Percentiles rank a stretch among this genome's conserved stretches.
These are phyloP conservation scores for Halotydeus destructor DNA, from an alignment of 1,140 invertebrate genomes.

Conservation along the genomic window DNA sequence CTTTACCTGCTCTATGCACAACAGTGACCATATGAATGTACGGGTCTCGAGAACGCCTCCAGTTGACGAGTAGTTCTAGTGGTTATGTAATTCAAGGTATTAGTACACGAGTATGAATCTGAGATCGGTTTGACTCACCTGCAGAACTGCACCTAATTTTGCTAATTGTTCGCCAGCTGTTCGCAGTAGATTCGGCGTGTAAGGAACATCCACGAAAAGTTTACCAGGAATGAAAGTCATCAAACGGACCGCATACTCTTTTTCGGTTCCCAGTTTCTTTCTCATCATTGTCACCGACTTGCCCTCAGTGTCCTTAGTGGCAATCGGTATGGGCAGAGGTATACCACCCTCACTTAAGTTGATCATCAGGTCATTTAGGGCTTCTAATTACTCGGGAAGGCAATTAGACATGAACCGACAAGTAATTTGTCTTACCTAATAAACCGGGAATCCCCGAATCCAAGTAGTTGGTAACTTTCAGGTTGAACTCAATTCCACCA, in stretches of 20 bases:
- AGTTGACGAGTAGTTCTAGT: not conserved
- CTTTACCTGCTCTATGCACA: not conserved
- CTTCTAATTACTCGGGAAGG: constrained; percentile 2
- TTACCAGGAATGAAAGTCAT: constrained; percentile 5
- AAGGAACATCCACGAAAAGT: not conserved
- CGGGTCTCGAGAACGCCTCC: not conserved
- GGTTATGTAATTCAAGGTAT: not conserved
- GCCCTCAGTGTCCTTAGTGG: not conserved
- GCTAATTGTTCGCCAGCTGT: constrained; percentile 6
- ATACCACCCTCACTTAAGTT: not conserved
- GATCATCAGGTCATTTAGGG: constrained; percentile 8
- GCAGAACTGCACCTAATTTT: not conserved
- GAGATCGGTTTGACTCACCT: constrained; percentile 1
- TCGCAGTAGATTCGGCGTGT: not conserved
- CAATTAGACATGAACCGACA: not conserved
- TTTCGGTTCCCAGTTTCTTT: not conserved
- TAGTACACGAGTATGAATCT: not conserved
- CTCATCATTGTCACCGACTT: not conserved
- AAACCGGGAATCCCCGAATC: not conserved
- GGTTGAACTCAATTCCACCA: not conserved
- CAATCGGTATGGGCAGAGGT: not conserved
- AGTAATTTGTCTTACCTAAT: not conserved
- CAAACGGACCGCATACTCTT: constrained; percentile 7
- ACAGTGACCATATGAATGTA: not conserved
- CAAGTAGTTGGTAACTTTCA: constrained; percentile 3